These are phyloP conservation scores for Taenaris catops DNA, from an alignment of 2,888 invertebrate species.

Conservation along the genomic window DNA sequence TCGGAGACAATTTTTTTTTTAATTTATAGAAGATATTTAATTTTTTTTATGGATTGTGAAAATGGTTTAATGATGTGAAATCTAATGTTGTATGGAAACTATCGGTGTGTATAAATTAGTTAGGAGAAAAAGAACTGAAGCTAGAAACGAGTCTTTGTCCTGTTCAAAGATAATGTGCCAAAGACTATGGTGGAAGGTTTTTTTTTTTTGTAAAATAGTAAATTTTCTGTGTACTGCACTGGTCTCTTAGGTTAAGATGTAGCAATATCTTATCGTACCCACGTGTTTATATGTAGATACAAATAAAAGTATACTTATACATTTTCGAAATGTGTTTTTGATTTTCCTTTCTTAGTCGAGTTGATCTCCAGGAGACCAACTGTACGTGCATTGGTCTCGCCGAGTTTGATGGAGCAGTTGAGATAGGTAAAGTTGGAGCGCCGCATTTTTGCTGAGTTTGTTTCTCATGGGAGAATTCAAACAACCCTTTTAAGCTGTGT, in stretches of 20 bases:
- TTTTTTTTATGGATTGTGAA: too few species aligned
- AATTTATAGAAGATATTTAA: too few species aligned
- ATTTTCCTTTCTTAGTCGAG: too few species aligned
- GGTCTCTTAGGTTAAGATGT: conserved; percentile 68
- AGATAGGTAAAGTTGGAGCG: too few species aligned
- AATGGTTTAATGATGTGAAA: too few species aligned
- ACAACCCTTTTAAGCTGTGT: too few species aligned
- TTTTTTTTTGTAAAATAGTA: conserved; percentile 45
- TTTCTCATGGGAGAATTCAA: too few species aligned
- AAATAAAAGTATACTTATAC: conserved; percentile 62
- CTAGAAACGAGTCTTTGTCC: conserved; percentile 70
- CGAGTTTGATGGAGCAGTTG: too few species aligned
- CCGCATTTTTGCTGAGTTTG: too few species aligned
- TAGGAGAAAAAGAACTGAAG: conserved; percentile 59
- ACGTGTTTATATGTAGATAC: conserved; percentile 77
- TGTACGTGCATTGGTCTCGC: too few species aligned
- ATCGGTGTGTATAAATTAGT: conserved; percentile 44
- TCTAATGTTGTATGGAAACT: conserved; percentile 9
- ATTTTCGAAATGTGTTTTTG: conserved; percentile 45
- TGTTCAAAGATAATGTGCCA: conserved; percentile 77
- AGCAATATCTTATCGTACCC: conserved; percentile 65
- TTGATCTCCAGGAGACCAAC: too few species aligned
- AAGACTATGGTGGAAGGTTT: conserved; percentile 68
- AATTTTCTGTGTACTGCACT: conserved; percentile 62
- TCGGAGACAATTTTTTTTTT: too few species aligned